A percentile compares a stretch with the other conserved stretches of the same genome.
Evolutionary conservation across 2,113 vertebrate species (phyloP).

Genomic region (Furnarius figulus): DNA sequence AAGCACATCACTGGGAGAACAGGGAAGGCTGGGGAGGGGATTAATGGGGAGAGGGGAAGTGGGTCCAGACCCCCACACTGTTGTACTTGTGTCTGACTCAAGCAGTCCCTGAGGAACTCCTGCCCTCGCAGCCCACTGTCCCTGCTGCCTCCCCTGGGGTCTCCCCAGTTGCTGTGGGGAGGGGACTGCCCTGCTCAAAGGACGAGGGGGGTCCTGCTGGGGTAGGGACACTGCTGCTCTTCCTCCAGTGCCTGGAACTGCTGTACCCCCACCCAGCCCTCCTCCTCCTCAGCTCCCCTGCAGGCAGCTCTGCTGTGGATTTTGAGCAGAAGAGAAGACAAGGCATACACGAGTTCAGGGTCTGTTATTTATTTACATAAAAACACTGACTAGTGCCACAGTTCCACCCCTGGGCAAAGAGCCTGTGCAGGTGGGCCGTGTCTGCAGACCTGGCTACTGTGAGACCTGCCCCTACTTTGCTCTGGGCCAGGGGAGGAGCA

Average conservation of each 20-base stretch:
- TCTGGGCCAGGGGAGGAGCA: background rate
- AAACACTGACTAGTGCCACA: conserved; percentile 18
- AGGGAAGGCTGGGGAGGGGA: background rate
- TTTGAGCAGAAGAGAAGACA: background rate
- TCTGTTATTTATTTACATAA: conserved; percentile 66
- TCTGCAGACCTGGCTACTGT: background rate
- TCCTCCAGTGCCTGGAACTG: background rate
- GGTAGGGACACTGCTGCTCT: background rate
- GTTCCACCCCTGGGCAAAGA: background rate
- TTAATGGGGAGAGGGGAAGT: accelerated
- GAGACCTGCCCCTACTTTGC: background rate
- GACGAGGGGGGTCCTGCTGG: background rate
- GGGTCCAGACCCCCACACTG: accelerated
- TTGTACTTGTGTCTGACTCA: background rate
- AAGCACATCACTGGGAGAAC: accelerated
- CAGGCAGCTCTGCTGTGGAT: background rate
- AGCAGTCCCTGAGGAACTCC: background rate
- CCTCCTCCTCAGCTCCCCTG: background rate
- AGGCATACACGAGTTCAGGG: background rate
- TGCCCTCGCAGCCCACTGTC: background rate
- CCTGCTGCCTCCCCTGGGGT: background rate
- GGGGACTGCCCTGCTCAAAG: accelerated
- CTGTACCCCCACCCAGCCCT: background rate
- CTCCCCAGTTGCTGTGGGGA: background rate
- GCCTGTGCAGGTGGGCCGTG: background rate